These are phyloP conservation scores for Lytechinus pictus DNA, from an alignment of 35 echinoderm and acorn worm species.

Conservation along the genomic window DNA sequence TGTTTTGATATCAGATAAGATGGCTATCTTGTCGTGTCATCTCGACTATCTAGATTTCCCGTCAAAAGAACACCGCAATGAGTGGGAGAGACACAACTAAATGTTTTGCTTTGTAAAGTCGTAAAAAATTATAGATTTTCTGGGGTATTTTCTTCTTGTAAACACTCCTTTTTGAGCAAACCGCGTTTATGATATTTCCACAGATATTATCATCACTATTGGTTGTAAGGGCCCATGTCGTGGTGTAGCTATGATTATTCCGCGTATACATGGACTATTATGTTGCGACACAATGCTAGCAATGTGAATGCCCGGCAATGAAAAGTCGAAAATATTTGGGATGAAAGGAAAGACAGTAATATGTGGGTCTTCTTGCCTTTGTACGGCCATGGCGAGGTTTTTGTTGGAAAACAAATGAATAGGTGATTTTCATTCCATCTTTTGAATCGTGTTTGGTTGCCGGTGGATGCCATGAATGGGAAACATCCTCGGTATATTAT, in stretches of 20 bases:
- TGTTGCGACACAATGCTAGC: neutral
- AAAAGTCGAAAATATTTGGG: neutral
- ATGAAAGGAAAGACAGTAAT: neutral
- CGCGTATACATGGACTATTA: neutral
- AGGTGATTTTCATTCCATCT: conserved; percentile 2
- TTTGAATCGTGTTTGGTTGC: neutral
- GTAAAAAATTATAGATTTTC: neutral
- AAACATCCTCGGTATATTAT: neutral
- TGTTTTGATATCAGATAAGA: neutral
- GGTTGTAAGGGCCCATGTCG: conserved; percentile 14
- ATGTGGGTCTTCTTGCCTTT: conserved; percentile 13
- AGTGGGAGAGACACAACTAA: neutral
- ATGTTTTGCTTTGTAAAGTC: neutral
- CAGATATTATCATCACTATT: conserved; percentile 20
- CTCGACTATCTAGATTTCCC: neutral
- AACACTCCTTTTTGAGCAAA: neutral
- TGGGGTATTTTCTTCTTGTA: neutral
- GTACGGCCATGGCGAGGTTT: neutral
- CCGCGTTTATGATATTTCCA: neutral
- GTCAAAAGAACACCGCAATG: neutral
- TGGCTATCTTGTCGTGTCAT: conserved; percentile 10
- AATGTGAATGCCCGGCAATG: conserved; percentile 37
- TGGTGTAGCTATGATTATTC: neutral
- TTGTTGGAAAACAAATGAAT: neutral
- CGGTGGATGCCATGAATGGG: neutral